Conservation (phyloP, 1,140 invertebrate genomes). For the Macrobrachium nipponense region DNA sequence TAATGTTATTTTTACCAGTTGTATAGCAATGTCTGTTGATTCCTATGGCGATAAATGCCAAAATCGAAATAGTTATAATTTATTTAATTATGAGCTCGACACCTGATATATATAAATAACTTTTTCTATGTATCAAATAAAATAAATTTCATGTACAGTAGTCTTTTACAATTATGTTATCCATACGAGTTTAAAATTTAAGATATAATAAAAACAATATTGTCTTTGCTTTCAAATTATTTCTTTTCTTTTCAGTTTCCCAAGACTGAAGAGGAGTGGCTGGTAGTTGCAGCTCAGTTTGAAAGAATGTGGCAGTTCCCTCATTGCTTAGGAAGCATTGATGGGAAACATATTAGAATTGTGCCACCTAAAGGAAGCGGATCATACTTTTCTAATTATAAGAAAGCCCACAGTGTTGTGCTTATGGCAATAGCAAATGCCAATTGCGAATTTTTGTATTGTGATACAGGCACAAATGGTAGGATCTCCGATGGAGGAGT, state of each 20-base stretch:
- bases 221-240: conserved; percentile 15
- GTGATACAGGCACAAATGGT: too few relatives aligned
- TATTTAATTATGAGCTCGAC: conserved; percentile 36
- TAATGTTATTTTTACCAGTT: conserved; percentile 22
- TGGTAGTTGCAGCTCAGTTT: conserved; percentile 26
- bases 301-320: conserved; percentile 22
- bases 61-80: conserved; percentile 30
- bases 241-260: conserved; percentile 26
- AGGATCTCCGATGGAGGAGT: conserved; percentile 13
- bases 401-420: not conserved
- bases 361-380: not conserved
- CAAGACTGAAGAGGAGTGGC: conserved; percentile 30
- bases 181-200: conserved; percentile 23
- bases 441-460: not conserved
- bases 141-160: conserved; percentile 29
- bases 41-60: conserved; percentile 21
- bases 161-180: conserved; percentile 25
- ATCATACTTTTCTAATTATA: conserved; percentile 19
- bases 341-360: conserved; percentile 15
- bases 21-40: conserved; percentile 34
- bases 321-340: not conserved
- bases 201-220: conserved; percentile 30
- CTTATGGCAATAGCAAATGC: conserved; percentile 18
- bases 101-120: conserved; percentile 14
- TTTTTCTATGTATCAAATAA: conserved; percentile 31